A percentile compares a stretch with the other conserved stretches of the same genome.
Conservation (phyloP, 2,797 vertebrate species). For the Manis pentadactyla region DNA sequence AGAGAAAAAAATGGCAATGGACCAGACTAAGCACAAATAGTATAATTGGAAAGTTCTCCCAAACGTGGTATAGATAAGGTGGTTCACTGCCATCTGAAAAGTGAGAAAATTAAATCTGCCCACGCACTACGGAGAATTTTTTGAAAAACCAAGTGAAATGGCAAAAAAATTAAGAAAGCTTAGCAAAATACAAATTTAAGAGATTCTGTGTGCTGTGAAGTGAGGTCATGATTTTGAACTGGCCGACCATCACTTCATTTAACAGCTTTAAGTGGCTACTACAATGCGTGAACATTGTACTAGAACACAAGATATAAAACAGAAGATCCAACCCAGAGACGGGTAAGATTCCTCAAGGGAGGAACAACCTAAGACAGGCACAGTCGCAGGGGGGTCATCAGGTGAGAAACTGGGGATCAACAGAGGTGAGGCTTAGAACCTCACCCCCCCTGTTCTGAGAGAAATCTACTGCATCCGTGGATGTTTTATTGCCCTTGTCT, state of each 20-base stretch:
- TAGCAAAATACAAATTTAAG: not conserved
- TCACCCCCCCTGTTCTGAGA: too few species aligned
- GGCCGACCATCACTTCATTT: not conserved
- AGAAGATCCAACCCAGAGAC: too few species aligned
- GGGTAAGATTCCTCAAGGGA: too few species aligned
- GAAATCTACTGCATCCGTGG: too few species aligned
- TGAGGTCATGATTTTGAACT: not conserved
- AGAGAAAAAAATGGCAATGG: not conserved
- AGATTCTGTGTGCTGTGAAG: not conserved
- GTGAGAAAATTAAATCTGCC: not conserved
- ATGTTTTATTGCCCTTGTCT: too few species aligned
- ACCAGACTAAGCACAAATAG: not conserved
- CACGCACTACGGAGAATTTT: not conserved
- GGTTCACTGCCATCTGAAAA: not conserved
- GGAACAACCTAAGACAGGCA: too few species aligned
- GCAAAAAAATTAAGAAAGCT: not conserved
- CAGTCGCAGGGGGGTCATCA: too few species aligned
- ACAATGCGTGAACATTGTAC: fast-evolving
- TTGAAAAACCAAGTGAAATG: not conserved
- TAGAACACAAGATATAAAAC: not conserved
- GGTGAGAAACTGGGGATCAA: too few species aligned
- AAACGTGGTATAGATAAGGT: not conserved
- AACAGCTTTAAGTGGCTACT: not conserved
- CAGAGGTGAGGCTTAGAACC: too few species aligned
- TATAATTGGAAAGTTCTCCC: not conserved